These are phyloP conservation scores for Philotrypesis tridentata DNA, from an alignment of 1,140 invertebrate genomes.

Conservation along the genomic window DNA sequence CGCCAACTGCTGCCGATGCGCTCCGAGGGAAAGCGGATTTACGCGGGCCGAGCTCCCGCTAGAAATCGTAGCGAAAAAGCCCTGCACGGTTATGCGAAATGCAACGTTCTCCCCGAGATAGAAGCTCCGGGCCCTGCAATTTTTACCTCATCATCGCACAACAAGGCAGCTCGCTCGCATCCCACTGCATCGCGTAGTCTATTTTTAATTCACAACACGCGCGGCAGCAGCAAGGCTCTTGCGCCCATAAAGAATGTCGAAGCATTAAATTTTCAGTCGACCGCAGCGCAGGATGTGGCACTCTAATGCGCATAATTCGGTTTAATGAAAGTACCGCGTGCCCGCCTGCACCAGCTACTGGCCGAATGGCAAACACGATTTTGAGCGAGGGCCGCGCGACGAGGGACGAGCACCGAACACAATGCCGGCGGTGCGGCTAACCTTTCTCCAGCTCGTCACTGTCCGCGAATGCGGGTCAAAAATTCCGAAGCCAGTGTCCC, in stretches of 20 bases:
- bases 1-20: background rate
- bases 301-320: constrained; percentile 32
- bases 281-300: constrained; percentile 10
- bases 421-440: constrained; percentile 23
- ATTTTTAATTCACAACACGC: constrained; percentile 17
- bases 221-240: background rate
- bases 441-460: constrained; percentile 18
- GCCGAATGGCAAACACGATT: constrained; percentile 25
- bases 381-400: background rate
- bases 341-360: background rate
- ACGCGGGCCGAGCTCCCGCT: background rate
- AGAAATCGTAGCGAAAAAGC: background rate
- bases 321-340: constrained; percentile 26
- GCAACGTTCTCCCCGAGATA: background rate
- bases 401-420: background rate
- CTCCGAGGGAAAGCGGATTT: background rate
- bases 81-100: too few relatives aligned
- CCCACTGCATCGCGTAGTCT: background rate
- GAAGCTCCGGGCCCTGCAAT: background rate
- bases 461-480: background rate
- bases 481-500: background rate
- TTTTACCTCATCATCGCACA: background rate
- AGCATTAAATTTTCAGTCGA: background rate
- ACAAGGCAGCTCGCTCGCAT: background rate
- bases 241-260: constrained; percentile 13